Conservation (phyloP, 1,140 invertebrate genomes). For the Brachionus koreanus region DNA sequence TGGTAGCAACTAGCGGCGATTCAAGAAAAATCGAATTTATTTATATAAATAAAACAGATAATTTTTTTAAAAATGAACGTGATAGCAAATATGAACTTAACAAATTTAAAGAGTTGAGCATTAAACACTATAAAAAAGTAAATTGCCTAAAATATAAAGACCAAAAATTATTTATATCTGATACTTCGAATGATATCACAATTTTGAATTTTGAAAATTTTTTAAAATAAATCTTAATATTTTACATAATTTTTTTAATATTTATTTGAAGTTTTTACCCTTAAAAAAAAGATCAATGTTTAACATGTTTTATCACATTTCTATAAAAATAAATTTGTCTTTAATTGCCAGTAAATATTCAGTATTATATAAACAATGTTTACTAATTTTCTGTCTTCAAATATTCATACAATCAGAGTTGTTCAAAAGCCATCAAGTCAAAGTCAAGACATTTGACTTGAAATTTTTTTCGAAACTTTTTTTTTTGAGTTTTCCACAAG, state of each 20-base stretch:
- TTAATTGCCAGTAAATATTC: too few species aligned
- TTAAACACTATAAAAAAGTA: not conserved
- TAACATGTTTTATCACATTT: too few species aligned
- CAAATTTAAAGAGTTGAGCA: not conserved
- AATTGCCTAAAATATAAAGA: not conserved
- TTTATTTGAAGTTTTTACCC: not conserved
- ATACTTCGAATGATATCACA: not conserved
- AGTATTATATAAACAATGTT: too few species aligned
- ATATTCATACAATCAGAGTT: too few species aligned
- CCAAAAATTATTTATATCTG: constrained; percentile 1
- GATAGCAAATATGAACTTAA: not conserved
- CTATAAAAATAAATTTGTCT: too few species aligned
- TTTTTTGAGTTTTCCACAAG: too few species aligned
- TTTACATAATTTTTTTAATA: not conserved
- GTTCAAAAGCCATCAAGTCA: too few species aligned
- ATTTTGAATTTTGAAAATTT: constrained; percentile 4
- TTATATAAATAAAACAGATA: not conserved
- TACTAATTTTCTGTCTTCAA: too few species aligned
- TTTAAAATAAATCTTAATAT: not conserved
- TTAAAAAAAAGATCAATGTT: too few species aligned
- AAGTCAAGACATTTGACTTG: too few species aligned
- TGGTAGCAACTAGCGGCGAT: not conserved
- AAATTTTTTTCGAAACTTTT: too few species aligned
- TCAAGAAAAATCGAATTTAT: constrained; percentile 13
- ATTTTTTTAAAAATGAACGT: not conserved